Evolutionary conservation across 2,797 vertebrate genomes (phyloP).

Genomic region (Ibycter americanus): DNA sequence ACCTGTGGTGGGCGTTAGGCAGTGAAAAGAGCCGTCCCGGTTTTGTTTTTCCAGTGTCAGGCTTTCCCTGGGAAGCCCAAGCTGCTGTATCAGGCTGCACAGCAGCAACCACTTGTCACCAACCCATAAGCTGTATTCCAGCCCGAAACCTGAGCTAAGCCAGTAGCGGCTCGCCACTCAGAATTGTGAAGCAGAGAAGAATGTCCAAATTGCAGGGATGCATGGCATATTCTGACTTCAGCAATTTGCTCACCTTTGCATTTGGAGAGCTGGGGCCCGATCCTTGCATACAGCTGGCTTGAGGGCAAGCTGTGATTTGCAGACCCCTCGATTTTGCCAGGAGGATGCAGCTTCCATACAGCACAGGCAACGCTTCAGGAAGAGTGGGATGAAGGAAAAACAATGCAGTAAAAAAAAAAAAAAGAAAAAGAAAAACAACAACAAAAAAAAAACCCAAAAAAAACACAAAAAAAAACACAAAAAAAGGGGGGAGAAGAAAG

Average conservation of each 20-base stretch:
- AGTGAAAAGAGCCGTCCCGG: not conserved
- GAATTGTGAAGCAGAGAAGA: not conserved
- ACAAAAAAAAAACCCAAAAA: too few species aligned
- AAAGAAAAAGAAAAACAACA: too few species aligned
- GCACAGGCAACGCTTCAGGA: not conserved
- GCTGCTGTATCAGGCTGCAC: not conserved
- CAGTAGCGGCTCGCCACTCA: not conserved
- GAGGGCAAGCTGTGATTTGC: not conserved
- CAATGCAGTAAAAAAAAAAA: not conserved
- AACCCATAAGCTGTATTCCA: not conserved
- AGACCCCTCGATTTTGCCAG: not conserved
- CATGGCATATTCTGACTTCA: not conserved
- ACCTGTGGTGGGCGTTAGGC: not conserved
- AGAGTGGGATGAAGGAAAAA: not conserved
- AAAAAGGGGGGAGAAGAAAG: too few species aligned
- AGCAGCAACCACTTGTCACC: not conserved
- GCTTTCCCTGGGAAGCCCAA: not conserved
- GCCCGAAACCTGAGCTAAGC: not conserved
- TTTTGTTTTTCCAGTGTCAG: not conserved
- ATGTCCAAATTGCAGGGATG: not conserved
- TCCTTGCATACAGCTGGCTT: not conserved
- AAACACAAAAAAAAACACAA: too few species aligned
- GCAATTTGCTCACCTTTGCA: not conserved
- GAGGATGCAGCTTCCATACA: not conserved
- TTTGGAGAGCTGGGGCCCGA: not conserved